Base-by-base conservation (phyloP, 2,888 invertebrate species). In the Heteromurus nitidus region DNA sequence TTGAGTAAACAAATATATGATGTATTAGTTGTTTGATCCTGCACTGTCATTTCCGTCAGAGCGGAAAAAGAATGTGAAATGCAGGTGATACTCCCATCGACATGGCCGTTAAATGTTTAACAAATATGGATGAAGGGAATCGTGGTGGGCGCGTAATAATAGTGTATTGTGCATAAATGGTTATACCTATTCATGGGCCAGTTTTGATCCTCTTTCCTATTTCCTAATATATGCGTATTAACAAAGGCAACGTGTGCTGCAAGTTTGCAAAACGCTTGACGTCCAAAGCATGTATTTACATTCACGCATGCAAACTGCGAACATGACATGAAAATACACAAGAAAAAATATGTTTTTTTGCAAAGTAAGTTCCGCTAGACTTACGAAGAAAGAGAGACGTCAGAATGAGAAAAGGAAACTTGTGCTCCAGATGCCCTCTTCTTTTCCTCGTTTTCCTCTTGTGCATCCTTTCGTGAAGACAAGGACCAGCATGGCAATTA, bases 21-120 rank as follows among this genome's bases (percentile, higher is more conserved):
- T 60, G 60, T n/a, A 60, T 60, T 60, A 18, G 60, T 60, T 60
- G 60, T 60, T 60, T 60, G 60, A n/a, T 60, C 60, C 60, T 60
- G 60, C 20, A 26, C 26, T 28, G 30, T 60, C 22, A 60, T 60
- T 60, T 28, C 60, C 60, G n/a, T n/a, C 47, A n/a, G 47, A 47
- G n/a, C 11, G n/a, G 11, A 47, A 11, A 3, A 47, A 47, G 47
- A 47, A 47, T n/a, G n/a, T 47, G 16, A 47, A 47, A 13, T 47
- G n/a, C 11, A 47, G n/a, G 47, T 47, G 47, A 47, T 11, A 47
- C 47, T 16, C n/a, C 3, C n/a, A 47, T 47, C 3, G 7, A 11
- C 7, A 36, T 9, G 13, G 5, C 5, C 13, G 13, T 9, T 9
- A 9, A 36, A 36, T 9, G 5, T 36, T 13, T 13, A 36, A 36